Base-by-base conservation (phyloP, 2,888 invertebrate genomes). In the Gastracanthus pulcherrimus region DNA sequence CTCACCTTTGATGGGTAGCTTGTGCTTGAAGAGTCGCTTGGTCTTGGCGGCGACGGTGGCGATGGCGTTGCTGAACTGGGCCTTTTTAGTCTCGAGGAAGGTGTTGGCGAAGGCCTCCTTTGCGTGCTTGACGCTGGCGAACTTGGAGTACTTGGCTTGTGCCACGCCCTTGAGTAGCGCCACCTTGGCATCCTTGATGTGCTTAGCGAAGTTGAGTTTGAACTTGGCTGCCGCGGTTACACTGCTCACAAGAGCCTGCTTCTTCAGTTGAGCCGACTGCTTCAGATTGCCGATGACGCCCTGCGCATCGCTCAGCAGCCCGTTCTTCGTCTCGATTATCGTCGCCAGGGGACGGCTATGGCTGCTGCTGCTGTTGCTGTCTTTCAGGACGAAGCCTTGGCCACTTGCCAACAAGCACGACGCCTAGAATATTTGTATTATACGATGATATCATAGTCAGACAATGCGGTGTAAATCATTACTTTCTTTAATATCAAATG, bases 41-140 rank as follows among this genome's bases (percentile, higher is more conserved):
- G 62, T 89, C 88, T 62, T 91, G 90, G 84, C 90, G 90, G 62
- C 11, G n/a, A 76, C 13, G 4, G 41, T 11, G 7, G 36, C 38
- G 3, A 38, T 9, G 0, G 48, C 41, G 4, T 31, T 26, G 1
- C 23, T 58, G n/a, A 82, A 5, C 0, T 70, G 31, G 0, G 76
- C 77, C 9, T 72, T 41, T 75, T 83, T 84, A 0, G 75, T 75
- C 2, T 51, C 74, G 0, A 77, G 29, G 7, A 82, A 64, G 1
- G 55, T 75, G 34, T 79, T 79, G 13, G 38, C 70, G 38, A 84
- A 69, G 3, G 80, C 66, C 3, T 77, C 11, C n/a, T 78, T 83
- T 2, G 76, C 67, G 0, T 76, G 70, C 29, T 81, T 84, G 11
- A 85, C 19, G 0, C 81, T 82, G 2, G 82, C 83, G 1, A 84